Base-by-base conservation (phyloP, 2,113 vertebrate species). In the Sinocyclocheilus grahami region DNA sequence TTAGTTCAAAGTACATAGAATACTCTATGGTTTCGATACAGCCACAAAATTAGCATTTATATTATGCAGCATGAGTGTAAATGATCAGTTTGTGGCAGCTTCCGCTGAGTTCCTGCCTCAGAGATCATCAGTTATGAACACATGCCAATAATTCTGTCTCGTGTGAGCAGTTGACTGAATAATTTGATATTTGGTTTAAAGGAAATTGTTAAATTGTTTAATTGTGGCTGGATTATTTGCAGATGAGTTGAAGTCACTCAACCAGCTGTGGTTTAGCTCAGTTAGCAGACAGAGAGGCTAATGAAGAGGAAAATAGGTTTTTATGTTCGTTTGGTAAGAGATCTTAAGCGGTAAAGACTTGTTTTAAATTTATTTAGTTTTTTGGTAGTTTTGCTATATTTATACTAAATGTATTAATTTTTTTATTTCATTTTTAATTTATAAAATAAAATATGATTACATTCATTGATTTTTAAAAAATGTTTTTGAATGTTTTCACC, bases 231-330 rank as follows among this genome's bases (percentile, higher is more conserved):
- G 88, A 93, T 94, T 93, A 93, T 90, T 87, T 85, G 82, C 92
- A 93, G 87, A 90, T 90, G 89, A 85, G 83, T 91, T 86, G 88
- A 92, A 91, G 92, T 92, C 93, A 91, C 91, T 93, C 88, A 92
- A 86, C 88, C 89, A 72, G 86, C 84, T 82, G 20, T 30, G 55
- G 86, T 86, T 91, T 87, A 88, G 85, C 75, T 60, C 27, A n/a
- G 87, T 83, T 93, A 92, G 93, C 89, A 91, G 93, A 90, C 90
- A 87, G 86, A 84, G 69, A 27, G 6, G 22, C 79, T 37, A 85
- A 33, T 63, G n/a, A 46, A 62, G 14, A 46, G 55, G 22, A 53
- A 46, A 20, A 3, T 3, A 30, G n/a, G 1, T 30, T 46, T 74
- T 60, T 12, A 42, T 42, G 30, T 37, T 39, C 7, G 71, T 74